These are phyloP conservation scores for Axis porcinus DNA, from an alignment of 2,113 vertebrate genomes.

Conservation along the genomic window DNA sequence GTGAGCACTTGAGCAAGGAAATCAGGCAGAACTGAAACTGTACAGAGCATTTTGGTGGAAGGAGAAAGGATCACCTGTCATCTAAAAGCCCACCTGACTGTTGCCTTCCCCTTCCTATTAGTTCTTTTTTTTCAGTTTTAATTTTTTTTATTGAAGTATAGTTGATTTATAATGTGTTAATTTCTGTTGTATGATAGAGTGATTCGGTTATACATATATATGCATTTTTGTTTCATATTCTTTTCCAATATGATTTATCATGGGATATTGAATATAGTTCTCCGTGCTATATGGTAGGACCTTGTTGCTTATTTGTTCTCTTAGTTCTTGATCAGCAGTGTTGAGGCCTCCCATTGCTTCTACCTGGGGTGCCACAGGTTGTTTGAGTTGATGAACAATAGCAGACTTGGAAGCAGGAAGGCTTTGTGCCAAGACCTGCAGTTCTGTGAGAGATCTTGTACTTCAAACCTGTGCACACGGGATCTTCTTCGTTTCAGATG, in stretches of 20 bases:
- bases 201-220: background rate
- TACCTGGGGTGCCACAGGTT: background rate
- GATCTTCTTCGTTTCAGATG: background rate
- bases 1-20: background rate
- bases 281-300: background rate
- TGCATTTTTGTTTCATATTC: background rate
- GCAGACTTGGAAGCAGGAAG: background rate
- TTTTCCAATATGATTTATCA: background rate
- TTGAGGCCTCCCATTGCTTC: background rate
- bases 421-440: background rate
- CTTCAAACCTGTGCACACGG: background rate
- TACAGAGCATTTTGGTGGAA: background rate
- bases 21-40: background rate
- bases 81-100: background rate
- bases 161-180: background rate
- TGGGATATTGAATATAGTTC: background rate
- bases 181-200: background rate
- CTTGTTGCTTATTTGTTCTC: background rate
- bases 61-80: background rate
- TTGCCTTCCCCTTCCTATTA: rapidly evolving
- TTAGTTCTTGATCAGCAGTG: background rate
- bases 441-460: background rate
- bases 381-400: background rate
- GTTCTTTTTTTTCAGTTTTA: background rate
- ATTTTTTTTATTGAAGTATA: background rate